A percentile compares a stretch with the other conserved stretches of the same genome.
Evolutionary conservation across 2,113 vertebrate genomes (phyloP).

Genomic region (Axis porcinus): DNA sequence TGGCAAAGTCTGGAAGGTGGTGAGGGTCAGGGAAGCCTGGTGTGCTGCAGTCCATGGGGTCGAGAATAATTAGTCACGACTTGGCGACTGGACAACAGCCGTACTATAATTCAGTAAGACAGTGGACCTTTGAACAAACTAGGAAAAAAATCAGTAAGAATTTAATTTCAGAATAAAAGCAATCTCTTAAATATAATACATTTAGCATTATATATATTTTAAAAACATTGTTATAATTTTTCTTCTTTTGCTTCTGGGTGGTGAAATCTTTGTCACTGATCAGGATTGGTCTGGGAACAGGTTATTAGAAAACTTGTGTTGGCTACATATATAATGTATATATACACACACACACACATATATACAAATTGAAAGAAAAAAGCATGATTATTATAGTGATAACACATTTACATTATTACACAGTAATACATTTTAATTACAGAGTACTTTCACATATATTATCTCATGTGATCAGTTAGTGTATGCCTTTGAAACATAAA

Average conservation of each 20-base stretch:
- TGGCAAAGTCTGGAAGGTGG: not conserved
- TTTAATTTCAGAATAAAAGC: constrained; percentile 28
- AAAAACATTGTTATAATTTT: not conserved
- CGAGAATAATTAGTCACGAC: not conserved
- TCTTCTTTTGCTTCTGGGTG: not conserved
- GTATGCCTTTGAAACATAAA: constrained; percentile 61
- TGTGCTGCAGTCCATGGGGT: not conserved
- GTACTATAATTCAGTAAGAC: not conserved
- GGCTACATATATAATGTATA: not conserved
- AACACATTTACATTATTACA: constrained; percentile 39
- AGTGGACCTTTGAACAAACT: not conserved
- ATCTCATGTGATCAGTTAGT: constrained; percentile 45
- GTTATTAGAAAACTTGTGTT: not conserved
- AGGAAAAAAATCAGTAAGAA: not conserved
- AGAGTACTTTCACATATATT: constrained; percentile 60
- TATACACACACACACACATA: not conserved
- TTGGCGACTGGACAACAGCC: not conserved
- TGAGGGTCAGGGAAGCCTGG: not conserved
- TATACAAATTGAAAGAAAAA: not conserved
- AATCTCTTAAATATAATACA: not conserved
- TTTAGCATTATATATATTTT: not conserved
- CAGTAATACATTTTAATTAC: constrained; percentile 33
- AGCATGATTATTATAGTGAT: constrained; percentile 38
- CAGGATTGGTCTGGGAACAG: not conserved
- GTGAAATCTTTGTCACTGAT: not conserved